These are phyloP conservation scores for Cairina moschata DNA, from an alignment of 2,113 vertebrate genomes.

Conservation along the genomic window DNA sequence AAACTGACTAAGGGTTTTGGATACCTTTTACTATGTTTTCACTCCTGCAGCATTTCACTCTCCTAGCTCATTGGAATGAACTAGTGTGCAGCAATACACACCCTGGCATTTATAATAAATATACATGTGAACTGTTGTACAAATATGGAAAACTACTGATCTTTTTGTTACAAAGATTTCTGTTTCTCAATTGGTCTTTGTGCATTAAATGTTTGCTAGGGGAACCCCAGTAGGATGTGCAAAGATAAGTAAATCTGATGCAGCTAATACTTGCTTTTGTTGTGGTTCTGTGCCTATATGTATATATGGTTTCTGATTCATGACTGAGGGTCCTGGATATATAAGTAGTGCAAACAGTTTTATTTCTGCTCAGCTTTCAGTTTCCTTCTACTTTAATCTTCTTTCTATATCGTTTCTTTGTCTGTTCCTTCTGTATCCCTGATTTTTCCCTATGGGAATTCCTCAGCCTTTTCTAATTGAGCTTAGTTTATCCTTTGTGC, in stretches of 20 bases:
- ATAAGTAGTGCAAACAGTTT: neutral
- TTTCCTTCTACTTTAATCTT: neutral
- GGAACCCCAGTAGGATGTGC: neutral
- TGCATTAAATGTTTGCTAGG: neutral
- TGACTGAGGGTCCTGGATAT: neutral
- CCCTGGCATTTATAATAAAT: neutral
- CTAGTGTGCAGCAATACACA: neutral
- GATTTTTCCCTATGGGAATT: neutral
- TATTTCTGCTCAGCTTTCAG: neutral
- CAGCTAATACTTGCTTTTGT: neutral
- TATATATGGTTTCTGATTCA: neutral
- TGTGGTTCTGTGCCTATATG: neutral
- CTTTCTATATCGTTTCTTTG: neutral
- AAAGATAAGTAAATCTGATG: neutral
- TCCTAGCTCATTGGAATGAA: neutral
- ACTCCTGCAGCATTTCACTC: neutral
- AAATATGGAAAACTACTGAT: neutral
- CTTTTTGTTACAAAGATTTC: neutral
- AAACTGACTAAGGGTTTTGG: neutral
- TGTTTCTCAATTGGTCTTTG: neutral
- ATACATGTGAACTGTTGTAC: neutral
- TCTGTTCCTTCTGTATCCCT: neutral
- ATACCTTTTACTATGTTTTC: neutral
- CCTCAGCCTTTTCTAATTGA: neutral
- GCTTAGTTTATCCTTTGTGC: neutral